Conservation (phyloP, 2,113 vertebrate species). For the Peromyscus leucopus region DNA sequence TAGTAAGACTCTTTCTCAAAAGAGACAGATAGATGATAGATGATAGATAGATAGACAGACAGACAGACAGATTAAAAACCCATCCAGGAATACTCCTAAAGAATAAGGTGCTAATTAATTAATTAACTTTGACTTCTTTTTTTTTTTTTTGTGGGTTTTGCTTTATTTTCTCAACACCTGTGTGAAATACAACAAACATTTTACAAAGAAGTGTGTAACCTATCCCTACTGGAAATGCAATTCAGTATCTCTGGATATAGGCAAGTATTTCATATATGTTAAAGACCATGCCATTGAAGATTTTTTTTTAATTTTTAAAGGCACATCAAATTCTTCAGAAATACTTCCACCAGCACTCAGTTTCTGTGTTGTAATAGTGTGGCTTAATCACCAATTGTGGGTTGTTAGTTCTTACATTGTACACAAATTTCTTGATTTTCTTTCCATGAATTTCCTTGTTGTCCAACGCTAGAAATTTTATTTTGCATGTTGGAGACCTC, state of each 20-base stretch:
- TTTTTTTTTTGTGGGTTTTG: slow-evolving; percentile 31
- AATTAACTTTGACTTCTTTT: too few species aligned
- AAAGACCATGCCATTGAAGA: not conserved
- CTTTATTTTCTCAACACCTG: slow-evolving; percentile 29
- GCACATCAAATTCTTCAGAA: slow-evolving; percentile 52
- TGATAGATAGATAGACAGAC: too few species aligned
- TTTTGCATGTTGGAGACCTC: slow-evolving; percentile 68
- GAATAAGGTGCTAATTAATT: too few species aligned
- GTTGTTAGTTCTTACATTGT: slow-evolving; percentile 35
- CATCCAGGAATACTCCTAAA: too few species aligned
- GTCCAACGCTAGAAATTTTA: slow-evolving; percentile 76
- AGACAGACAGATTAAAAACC: too few species aligned
- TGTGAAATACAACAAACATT: slow-evolving; percentile 51
- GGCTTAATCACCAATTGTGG: slow-evolving; percentile 51
- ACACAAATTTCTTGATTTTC: slow-evolving; percentile 61
- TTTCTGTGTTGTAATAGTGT: not conserved
- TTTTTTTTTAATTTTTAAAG: slow-evolving; percentile 47
- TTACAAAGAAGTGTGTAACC: slow-evolving; percentile 46
- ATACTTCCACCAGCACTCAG: slow-evolving; percentile 64
- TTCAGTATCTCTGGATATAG: not conserved
- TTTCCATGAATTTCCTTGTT: slow-evolving; percentile 48
- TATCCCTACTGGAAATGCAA: not conserved
- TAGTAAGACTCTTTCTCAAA: not conserved
- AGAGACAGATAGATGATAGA: too few species aligned
- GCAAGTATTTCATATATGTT: not conserved